These are phyloP conservation scores for Callionymus lyra DNA, from an alignment of 2,113 vertebrate species.

Conservation along the genomic window DNA sequence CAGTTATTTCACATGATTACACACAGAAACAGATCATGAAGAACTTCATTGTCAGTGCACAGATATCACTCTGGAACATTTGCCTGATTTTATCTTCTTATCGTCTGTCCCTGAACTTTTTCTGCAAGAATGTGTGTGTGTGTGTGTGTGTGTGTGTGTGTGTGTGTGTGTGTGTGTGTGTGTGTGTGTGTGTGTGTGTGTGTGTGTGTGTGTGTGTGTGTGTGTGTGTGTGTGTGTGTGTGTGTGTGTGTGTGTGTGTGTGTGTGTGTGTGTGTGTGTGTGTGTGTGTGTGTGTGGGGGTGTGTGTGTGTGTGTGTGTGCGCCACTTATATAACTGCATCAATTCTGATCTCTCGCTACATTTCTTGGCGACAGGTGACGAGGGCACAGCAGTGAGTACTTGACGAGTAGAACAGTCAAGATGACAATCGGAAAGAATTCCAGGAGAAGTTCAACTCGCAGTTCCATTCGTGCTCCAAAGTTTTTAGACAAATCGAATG, in stretches of 20 bases:
- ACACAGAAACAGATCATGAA: too few relatives aligned
- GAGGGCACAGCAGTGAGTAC: neutral
- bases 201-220: neutral
- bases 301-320: neutral
- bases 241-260: too few relatives aligned
- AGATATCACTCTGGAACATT: too few relatives aligned
- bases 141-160: neutral
- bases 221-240: neutral
- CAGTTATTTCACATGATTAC: too few relatives aligned
- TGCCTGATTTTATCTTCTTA: too few relatives aligned
- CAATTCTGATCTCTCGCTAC: constrained; percentile 9
- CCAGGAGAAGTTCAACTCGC: constrained; percentile 48
- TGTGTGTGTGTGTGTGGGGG: too few relatives aligned
- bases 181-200: neutral
- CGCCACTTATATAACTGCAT: neutral
- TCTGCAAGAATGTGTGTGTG: too few relatives aligned
- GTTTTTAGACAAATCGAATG: constrained; percentile 61
- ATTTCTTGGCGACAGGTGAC: neutral
- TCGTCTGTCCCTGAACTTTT: too few relatives aligned
- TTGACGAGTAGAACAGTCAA: constrained; percentile 7
- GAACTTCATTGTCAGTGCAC: too few relatives aligned
- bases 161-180: neutral
- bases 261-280: too few relatives aligned
- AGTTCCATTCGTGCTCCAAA: constrained; percentile 55
- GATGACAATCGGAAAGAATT: constrained; percentile 67